Conservation (phyloP, 1,140 invertebrate genomes). For the Formica exsecta region DNA sequence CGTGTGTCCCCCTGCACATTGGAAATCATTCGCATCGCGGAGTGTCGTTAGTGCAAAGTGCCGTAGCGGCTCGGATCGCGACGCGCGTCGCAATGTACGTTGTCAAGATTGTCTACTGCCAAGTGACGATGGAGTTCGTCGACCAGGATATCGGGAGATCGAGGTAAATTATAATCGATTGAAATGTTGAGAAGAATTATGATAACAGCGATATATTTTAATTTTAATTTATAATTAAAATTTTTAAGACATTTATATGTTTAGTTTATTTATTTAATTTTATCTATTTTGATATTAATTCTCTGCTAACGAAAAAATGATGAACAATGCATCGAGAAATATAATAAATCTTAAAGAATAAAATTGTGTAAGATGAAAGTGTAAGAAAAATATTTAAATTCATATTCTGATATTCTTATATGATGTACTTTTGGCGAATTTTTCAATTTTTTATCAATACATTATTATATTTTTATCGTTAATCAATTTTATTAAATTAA, state of each 20-base stretch:
- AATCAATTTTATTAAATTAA: slow-evolving; percentile 11
- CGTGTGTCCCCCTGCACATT: slow-evolving; percentile 55
- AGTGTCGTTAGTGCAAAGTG: slow-evolving; percentile 49
- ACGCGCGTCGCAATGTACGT: slow-evolving; percentile 80
- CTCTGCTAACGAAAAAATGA: not conserved
- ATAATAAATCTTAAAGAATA: not conserved
- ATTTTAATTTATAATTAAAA: not conserved
- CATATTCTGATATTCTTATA: not conserved
- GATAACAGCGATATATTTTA: not conserved
- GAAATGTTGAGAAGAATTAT: slow-evolving; percentile 26
- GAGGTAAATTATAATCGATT: slow-evolving; percentile 26
- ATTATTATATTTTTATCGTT: not conserved
- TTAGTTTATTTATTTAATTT: not conserved
- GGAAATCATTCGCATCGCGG: slow-evolving; percentile 59
- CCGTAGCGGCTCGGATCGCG: slow-evolving; percentile 9
- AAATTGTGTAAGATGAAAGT: not conserved
- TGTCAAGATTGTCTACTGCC: slow-evolving; percentile 84
- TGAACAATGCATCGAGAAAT: not conserved
- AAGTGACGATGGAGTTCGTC: slow-evolving; percentile 84
- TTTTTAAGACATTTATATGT: not conserved
- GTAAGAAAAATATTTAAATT: not conserved
- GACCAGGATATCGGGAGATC: slow-evolving; percentile 47
- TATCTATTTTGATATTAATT: not conserved
- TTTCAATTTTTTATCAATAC: not conserved
- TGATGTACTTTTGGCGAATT: not conserved